Percentiles rank a stretch among this genome's conserved stretches.
phyloP scores from a whole-genome alignment of 2,888 invertebrate species.

The Ochropacha duplaris region DNA sequence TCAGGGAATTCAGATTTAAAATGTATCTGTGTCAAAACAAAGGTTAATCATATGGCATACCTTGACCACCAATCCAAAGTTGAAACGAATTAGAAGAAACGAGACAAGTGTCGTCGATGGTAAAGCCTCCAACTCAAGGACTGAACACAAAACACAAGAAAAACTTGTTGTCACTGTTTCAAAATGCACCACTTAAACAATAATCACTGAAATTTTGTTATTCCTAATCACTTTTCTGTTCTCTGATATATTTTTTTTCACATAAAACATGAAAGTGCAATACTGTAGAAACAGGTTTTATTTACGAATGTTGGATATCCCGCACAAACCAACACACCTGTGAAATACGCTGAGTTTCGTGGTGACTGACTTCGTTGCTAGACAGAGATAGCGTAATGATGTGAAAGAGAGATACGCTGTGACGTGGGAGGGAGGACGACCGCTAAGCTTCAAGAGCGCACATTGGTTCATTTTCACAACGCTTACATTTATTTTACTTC shows the following conservation, averaged over 20 bases:
- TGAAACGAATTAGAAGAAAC: conserved; percentile 43
- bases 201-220: conserved; percentile 23
- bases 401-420: conserved; percentile 62
- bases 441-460: conserved; percentile 70
- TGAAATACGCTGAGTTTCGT: conserved; percentile 62
- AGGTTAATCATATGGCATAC: conserved; percentile 36
- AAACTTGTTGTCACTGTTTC: conserved; percentile 75
- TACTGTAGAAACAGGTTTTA: conserved; percentile 56
- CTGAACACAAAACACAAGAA: conserved; percentile 65
- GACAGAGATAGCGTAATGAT: conserved; percentile 67
- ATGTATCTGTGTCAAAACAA: background rate
- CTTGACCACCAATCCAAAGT: conserved; percentile 60
- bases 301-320: conserved; percentile 55
- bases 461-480: conserved; percentile 55
- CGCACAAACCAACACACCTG: conserved; percentile 59
- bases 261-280: conserved; percentile 24
- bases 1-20: background rate
- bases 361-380: conserved; percentile 67
- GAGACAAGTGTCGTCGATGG: conserved; percentile 49
- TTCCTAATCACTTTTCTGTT: conserved; percentile 15
- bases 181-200: conserved; percentile 56
- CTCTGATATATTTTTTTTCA: conserved; percentile 24
- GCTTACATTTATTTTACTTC: background rate
- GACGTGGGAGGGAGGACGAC: conserved; percentile 74
- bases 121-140: conserved; percentile 78